Percentiles rank a stretch among this genome's conserved stretches.
Evolutionary conservation across 1,140 invertebrate genomes (phyloP).

Genomic region (Chionoecetes opilio): DNA sequence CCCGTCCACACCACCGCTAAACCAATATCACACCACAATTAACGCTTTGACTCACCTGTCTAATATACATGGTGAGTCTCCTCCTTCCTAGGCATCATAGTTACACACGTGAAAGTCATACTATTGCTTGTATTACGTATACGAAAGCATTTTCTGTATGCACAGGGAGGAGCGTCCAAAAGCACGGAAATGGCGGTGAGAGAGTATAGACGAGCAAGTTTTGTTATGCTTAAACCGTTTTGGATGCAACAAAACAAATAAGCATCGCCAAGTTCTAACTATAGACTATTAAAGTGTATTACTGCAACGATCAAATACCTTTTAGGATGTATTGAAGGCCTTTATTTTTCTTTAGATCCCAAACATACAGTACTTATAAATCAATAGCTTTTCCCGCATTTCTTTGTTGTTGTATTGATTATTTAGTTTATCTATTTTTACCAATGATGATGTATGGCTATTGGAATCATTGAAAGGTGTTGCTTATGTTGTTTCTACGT

Average conservation of each 20-base stretch:
- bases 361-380: neutral
- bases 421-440: neutral
- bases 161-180: no score
- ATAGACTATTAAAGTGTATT: neutral
- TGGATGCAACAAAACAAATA: neutral
- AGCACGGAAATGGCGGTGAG: conserved; percentile 50
- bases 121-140: neutral
- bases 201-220: neutral
- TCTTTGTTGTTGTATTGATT: neutral
- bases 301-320: neutral
- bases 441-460: no score
- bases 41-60: conserved; percentile 64
- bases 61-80: conserved; percentile 73
- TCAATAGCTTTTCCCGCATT: neutral
- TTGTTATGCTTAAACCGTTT: no score
- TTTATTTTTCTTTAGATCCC: neutral
- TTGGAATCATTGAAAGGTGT: no score
- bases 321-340: neutral
- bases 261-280: neutral
- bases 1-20: neutral
- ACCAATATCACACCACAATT: neutral
- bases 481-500: no score
- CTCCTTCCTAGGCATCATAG: conserved; percentile 22
- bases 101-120: conserved; percentile 52
- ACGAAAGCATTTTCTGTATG: neutral